phyloP scores from a whole-genome alignment of 2,888 invertebrate species.

The Leptinotarsa tumamoca region DNA sequence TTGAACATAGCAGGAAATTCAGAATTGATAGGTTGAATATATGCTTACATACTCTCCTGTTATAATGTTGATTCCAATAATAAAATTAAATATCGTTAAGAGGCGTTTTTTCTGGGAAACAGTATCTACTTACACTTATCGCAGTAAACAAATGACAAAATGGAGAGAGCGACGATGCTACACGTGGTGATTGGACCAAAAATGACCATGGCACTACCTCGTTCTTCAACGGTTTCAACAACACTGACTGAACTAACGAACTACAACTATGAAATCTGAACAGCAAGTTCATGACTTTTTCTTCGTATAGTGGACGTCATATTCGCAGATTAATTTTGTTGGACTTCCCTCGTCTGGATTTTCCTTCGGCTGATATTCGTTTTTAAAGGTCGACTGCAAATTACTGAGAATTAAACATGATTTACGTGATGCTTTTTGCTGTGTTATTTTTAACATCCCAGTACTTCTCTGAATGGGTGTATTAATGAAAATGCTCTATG shows the following conservation, averaged over 20 bases:
- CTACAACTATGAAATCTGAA: conserved; percentile 3
- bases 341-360: conserved; percentile 25
- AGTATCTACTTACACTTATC: conserved; percentile 50
- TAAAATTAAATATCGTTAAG: neutral
- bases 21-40: too few relatives aligned
- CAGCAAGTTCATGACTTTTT: conserved; percentile 18
- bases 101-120: conserved; percentile 16
- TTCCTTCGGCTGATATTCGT: conserved; percentile 13
- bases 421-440: neutral
- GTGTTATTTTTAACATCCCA: neutral
- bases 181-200: conserved; percentile 23
- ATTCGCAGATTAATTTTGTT: conserved; percentile 5
- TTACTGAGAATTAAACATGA: neutral
- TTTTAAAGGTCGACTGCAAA: conserved; percentile 12
- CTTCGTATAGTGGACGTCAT: conserved; percentile 4
- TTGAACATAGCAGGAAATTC: too few relatives aligned
- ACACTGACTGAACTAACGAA: conserved; percentile 9
- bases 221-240: conserved; percentile 10
- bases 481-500: neutral
- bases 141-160: conserved; percentile 26
- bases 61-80: too few relatives aligned
- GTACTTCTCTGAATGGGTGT: neutral
- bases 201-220: conserved; percentile 26
- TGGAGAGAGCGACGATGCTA: conserved; percentile 7
- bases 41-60: too few relatives aligned